These are phyloP conservation scores for Triops cancriformis DNA, from an alignment of 1,140 invertebrate species.

Conservation along the genomic window DNA sequence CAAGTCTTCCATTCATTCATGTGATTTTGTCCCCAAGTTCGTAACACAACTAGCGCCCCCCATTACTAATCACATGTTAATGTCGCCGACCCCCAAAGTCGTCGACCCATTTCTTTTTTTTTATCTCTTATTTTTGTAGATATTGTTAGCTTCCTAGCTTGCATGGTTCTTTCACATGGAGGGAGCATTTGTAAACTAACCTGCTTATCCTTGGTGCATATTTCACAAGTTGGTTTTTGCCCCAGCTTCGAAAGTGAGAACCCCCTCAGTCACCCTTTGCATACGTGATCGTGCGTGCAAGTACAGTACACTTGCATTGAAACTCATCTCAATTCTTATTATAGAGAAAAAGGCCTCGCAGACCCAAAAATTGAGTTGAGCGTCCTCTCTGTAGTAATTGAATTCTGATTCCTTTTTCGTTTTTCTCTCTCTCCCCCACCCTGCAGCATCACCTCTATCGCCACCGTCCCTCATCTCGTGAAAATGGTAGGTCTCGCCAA, in stretches of 20 bases:
- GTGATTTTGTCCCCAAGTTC: not conserved
- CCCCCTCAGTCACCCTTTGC: not conserved
- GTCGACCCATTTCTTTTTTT: too few relatives aligned
- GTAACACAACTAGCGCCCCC: not conserved
- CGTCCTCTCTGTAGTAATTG: not conserved
- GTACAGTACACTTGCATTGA: not conserved
- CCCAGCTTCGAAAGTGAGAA: not conserved
- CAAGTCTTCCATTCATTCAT: not conserved
- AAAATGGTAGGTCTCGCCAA: not conserved
- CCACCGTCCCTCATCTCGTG: not conserved
- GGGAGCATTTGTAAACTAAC: not conserved
- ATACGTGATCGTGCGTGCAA: conserved; percentile 6
- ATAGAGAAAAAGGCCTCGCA: not conserved
- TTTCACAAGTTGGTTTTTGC: not conserved
- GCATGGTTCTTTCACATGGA: not conserved
- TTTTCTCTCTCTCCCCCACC: not conserved
- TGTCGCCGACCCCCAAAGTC: too few relatives aligned
- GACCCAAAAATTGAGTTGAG: not conserved
- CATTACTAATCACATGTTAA: not conserved
- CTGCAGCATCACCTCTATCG: too few relatives aligned
- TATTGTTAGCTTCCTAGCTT: not conserved
- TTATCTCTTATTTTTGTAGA: too few relatives aligned
- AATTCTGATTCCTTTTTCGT: conserved; percentile 6
- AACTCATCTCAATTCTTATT: not conserved
- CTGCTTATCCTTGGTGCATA: not conserved